These are phyloP conservation scores for Scrobipalpa costella DNA, from an alignment of 2,888 invertebrate species.

Conservation along the genomic window DNA sequence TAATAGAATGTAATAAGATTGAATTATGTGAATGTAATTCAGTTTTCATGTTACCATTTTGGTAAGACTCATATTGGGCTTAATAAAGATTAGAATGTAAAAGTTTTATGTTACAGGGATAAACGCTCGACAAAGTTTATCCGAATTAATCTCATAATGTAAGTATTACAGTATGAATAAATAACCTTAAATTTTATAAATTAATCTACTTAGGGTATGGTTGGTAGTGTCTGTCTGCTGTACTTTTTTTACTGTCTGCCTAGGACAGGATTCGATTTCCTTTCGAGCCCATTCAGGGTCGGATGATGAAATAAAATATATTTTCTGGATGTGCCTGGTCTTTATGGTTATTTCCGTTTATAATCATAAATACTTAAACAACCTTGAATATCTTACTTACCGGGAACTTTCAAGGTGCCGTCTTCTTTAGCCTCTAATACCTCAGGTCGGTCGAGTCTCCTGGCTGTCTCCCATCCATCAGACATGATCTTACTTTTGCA, in stretches of 20 bases:
- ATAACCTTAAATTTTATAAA: no score
- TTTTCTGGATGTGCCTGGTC: no score
- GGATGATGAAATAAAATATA: no score
- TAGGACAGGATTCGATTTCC: no score
- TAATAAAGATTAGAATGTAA: neutral
- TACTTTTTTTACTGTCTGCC: no score
- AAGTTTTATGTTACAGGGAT: neutral
- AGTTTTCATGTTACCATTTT: neutral
- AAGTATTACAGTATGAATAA: no score
- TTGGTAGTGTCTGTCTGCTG: no score
- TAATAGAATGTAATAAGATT: neutral
- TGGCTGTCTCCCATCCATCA: slow-evolving; percentile 85
- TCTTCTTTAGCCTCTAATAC: slow-evolving; percentile 76
- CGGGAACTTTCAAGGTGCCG: slow-evolving; percentile 80
- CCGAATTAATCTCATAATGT: no score
- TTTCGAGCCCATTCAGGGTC: no score
- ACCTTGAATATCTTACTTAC: slow-evolving; percentile 34
- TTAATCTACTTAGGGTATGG: no score
- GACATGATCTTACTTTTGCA: slow-evolving; percentile 78
- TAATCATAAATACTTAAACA: neutral
- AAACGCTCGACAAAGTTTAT: no score
- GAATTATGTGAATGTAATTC: neutral
- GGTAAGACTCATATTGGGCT: neutral
- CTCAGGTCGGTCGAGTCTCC: slow-evolving; percentile 81
- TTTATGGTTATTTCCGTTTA: no score